Percentiles rank a stretch among this genome's conserved stretches.
These are phyloP conservation scores for Ceyx erithaca DNA, from an alignment of 2,797 vertebrate genomes.

Conservation along the genomic window DNA sequence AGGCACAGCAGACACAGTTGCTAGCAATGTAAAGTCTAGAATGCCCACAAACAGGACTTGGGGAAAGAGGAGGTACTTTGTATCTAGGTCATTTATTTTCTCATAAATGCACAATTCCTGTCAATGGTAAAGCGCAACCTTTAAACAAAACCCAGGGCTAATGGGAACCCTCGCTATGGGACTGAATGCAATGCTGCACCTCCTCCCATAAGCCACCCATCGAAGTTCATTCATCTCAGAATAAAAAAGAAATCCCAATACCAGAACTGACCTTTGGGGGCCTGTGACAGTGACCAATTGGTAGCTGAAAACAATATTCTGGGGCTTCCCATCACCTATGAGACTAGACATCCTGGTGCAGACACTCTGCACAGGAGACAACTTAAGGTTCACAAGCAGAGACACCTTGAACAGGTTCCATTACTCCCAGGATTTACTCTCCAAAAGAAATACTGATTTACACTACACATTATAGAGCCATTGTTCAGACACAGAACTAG, in stretches of 20 bases:
- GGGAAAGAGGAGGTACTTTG: neutral
- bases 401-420: rapidly evolving
- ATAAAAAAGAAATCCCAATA: rapidly evolving
- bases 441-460: neutral
- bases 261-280: rapidly evolving
- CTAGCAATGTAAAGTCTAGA: neutral
- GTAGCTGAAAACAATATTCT: neutral
- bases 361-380: neutral
- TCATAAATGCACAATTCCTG: neutral
- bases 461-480: neutral
- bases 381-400: neutral
- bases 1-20: conserved; percentile 1
- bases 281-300: rapidly evolving
- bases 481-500: neutral
- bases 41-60: neutral
- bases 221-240: neutral
- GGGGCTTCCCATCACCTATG: rapidly evolving
- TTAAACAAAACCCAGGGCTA: neutral
- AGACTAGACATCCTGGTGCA: too few relatives aligned
- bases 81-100: neutral
- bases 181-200: rapidly evolving
- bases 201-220: neutral
- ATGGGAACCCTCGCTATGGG: rapidly evolving
- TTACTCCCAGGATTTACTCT: neutral
- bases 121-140: rapidly evolving